Conservation (phyloP, 2,797 vertebrate genomes). For the Pipistrellus kuhlii region DNA sequence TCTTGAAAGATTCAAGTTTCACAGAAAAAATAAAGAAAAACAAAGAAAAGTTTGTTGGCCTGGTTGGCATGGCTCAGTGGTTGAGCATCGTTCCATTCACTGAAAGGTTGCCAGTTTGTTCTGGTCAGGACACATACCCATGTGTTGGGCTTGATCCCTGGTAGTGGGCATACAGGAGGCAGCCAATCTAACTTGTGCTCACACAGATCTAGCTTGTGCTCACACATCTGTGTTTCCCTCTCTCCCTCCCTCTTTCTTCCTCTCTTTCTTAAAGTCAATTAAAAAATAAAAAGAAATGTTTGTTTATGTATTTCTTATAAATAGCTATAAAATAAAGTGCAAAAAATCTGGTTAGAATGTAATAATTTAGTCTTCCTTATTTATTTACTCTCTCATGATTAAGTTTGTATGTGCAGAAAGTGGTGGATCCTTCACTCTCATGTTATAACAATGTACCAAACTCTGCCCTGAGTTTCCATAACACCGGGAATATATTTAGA, state of each 20-base stretch:
- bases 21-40: constrained; percentile 2
- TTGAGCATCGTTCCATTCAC: too few species aligned
- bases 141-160: too few species aligned
- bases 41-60: background rate
- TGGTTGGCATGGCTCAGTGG: too few species aligned
- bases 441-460: accelerated
- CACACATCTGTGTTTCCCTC: too few species aligned
- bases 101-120: too few species aligned
- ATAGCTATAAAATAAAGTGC: background rate
- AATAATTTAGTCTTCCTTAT: background rate
- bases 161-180: too few species aligned
- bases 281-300: background rate
- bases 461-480: background rate
- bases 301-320: background rate
- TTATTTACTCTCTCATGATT: background rate
- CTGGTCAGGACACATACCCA: too few species aligned
- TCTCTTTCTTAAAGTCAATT: background rate
- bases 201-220: too few species aligned
- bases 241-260: too few species aligned
- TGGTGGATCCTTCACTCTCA: background rate
- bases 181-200: too few species aligned
- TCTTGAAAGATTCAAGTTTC: background rate
- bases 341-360: background rate
- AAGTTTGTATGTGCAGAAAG: background rate
- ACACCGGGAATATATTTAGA: background rate